A percentile compares a stretch with the other conserved stretches of the same genome.
These are phyloP conservation scores for Hirtodrosophila alboralis DNA, from an alignment of 2,888 invertebrate species.

Conservation along the genomic window DNA sequence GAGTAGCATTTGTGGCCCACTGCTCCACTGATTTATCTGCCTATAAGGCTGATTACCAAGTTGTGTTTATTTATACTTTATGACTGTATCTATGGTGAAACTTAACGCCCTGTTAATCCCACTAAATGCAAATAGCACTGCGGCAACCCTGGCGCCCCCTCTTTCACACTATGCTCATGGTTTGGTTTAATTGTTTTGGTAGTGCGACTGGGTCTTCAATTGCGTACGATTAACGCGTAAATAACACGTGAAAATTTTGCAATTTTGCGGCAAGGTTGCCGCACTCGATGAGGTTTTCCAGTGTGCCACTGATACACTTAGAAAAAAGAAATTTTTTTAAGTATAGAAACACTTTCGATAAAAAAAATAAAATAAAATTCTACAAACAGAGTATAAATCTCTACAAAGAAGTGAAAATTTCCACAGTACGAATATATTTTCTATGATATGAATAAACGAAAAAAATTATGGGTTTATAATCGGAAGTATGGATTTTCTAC, in stretches of 20 bases:
- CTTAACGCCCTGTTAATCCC: slow-evolving; percentile 79
- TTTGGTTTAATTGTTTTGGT: slow-evolving; percentile 51
- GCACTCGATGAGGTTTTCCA: slow-evolving; percentile 50
- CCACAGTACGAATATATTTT: too few relatives aligned
- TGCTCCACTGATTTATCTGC: slow-evolving; percentile 22
- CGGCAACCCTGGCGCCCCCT: slow-evolving; percentile 64
- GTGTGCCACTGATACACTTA: slow-evolving; percentile 8
- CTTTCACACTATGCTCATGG: neutral
- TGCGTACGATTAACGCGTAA: slow-evolving; percentile 68
- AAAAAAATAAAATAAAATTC: too few relatives aligned
- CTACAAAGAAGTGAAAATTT: too few relatives aligned
- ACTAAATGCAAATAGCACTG: slow-evolving; percentile 63
- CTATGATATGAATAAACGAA: too few relatives aligned
- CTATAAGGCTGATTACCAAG: slow-evolving; percentile 38
- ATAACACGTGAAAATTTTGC: slow-evolving; percentile 76
- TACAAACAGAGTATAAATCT: too few relatives aligned
- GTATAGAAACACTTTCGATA: too few relatives aligned
- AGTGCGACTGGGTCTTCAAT: slow-evolving; percentile 49
- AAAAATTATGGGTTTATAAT: too few relatives aligned
- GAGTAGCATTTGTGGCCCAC: neutral
- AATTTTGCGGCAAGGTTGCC: slow-evolving; percentile 60
- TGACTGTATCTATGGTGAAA: slow-evolving; percentile 60
- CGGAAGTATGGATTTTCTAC: too few relatives aligned
- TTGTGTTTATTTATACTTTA: slow-evolving; percentile 45
- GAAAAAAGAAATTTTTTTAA: too few relatives aligned